A percentile compares a stretch with the other conserved stretches of the same genome.
Evolutionary conservation across 2,888 invertebrate species (phyloP).

Genomic region (Adineta ricciae): DNA sequence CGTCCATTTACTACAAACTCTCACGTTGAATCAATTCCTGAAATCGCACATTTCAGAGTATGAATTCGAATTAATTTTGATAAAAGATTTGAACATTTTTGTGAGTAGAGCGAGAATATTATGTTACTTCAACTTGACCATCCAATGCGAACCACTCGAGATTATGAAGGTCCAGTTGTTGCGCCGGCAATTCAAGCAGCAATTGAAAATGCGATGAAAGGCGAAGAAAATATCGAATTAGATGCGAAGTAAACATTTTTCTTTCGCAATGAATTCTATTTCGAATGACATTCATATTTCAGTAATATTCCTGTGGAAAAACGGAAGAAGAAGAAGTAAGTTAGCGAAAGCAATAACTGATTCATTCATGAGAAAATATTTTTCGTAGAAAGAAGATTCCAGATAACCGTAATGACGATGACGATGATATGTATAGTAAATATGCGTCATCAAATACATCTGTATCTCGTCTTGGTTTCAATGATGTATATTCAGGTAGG

Average conservation of each 20-base stretch:
- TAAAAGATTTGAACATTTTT: not conserved
- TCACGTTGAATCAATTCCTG: slow-evolving; percentile 42
- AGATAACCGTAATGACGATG: not conserved
- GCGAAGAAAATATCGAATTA: slow-evolving; percentile 50
- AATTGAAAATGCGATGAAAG: slow-evolving; percentile 59
- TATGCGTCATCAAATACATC: not conserved
- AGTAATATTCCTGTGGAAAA: not conserved
- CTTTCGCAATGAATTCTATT: too few species aligned
- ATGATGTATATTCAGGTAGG: not conserved
- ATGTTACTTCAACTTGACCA: slow-evolving; percentile 65
- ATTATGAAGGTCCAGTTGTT: slow-evolving; percentile 62
- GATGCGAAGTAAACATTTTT: slow-evolving; percentile 37
- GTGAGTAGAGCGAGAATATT: slow-evolving; percentile 60
- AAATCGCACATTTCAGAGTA: slow-evolving; percentile 50
- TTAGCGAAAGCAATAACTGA: not conserved
- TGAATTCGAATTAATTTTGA: not conserved
- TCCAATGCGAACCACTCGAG: slow-evolving; percentile 65
- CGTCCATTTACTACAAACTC: slow-evolving; percentile 58
- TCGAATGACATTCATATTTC: not conserved
- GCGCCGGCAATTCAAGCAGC: slow-evolving; percentile 65
- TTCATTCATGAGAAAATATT: not conserved
- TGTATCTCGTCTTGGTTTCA: not conserved
- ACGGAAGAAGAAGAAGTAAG: not conserved
- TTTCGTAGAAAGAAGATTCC: not conserved
- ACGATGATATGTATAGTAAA: not conserved